Percentiles rank a stretch among this genome's conserved stretches.
phyloP scores from a whole-genome alignment of 2,797 vertebrate genomes.

The Sebastolobus altivelis region DNA sequence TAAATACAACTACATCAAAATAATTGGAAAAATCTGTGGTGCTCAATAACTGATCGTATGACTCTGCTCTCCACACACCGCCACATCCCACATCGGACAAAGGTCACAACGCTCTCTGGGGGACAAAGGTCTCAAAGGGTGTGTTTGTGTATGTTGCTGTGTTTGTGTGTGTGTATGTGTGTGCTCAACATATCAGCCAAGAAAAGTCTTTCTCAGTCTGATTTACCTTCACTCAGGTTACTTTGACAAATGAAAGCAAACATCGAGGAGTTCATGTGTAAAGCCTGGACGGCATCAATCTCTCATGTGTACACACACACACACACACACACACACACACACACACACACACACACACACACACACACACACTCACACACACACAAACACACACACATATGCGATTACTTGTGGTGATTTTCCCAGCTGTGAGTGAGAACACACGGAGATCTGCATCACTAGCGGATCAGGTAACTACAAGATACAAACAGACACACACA shows the following conservation, averaged over 20 bases:
- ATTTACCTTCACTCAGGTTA: conserved; percentile 71
- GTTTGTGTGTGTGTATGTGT: conserved; percentile 19
- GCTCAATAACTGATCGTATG: conserved; percentile 7
- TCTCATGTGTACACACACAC: conserved; percentile 25
- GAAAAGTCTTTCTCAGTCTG: conserved; percentile 60
- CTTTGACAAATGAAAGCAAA: conserved; percentile 76
- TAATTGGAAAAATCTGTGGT: neutral
- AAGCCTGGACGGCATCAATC: conserved; percentile 65
- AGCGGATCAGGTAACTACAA: conserved; percentile 46
- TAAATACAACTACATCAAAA: neutral
- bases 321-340: conserved; percentile 32
- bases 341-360: conserved; percentile 32
- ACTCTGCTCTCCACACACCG: conserved; percentile 18
- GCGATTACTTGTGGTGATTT: conserved; percentile 46
- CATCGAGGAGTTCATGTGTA: conserved; percentile 61
- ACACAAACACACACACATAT: conserved; percentile 14
- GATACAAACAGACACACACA: neutral
- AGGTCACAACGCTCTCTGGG: conserved; percentile 64
- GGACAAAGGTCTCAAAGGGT: conserved; percentile 81
- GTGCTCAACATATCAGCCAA: conserved; percentile 54
- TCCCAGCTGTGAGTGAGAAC: conserved; percentile 52
- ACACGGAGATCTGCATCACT: conserved; percentile 44
- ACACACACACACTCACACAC: conserved; percentile 31
- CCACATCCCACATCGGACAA: conserved; percentile 45
- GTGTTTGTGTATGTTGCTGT: conserved; percentile 44